Conservation (phyloP, 2,113 vertebrate genomes). For the Malurus elegans region DNA sequence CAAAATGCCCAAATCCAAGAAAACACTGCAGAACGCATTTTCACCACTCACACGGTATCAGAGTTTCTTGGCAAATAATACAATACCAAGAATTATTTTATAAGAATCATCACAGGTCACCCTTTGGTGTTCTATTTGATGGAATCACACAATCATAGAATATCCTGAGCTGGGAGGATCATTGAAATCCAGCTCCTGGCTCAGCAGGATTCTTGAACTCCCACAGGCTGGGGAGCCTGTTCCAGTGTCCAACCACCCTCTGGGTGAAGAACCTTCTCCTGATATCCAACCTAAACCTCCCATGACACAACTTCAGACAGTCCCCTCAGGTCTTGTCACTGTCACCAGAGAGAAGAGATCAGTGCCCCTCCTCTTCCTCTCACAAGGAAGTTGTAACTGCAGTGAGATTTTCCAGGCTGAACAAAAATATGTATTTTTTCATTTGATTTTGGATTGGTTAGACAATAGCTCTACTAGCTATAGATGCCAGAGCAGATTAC, state of each 20-base stretch:
- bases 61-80: neutral
- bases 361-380: neutral
- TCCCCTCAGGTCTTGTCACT: fast-evolving
- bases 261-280: neutral
- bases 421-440: fast-evolving
- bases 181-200: fast-evolving
- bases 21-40: neutral
- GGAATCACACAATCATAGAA: neutral
- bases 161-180: neutral
- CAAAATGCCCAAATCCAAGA: neutral
- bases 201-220: neutral
- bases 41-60: neutral
- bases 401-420: neutral
- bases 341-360: neutral
- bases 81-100: neutral
- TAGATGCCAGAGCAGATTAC: neutral
- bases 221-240: neutral
- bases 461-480: neutral
- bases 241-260: neutral
- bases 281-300: neutral
- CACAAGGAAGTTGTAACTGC: neutral
- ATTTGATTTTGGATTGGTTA: neutral
- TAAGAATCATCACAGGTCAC: neutral
- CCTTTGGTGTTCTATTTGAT: neutral
- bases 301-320: neutral